These are phyloP conservation scores for Neofelis nebulosa DNA, from an alignment of 2,113 vertebrate genomes.

Conservation along the genomic window DNA sequence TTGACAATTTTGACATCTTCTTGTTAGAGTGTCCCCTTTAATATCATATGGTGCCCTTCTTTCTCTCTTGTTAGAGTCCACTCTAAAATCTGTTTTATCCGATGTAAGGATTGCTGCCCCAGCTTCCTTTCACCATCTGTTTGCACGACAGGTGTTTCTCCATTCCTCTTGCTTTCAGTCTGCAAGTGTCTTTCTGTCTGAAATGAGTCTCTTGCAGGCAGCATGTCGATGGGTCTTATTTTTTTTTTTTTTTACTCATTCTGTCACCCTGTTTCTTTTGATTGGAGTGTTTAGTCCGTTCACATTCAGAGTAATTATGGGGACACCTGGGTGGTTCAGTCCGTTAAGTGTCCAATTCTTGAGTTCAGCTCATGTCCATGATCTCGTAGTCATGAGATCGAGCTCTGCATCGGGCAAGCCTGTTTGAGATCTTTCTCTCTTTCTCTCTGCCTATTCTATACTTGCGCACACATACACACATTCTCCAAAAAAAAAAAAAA, in stretches of 20 bases:
- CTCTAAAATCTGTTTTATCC: background rate
- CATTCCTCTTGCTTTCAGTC: background rate
- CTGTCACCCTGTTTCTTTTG: background rate
- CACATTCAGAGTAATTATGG: background rate
- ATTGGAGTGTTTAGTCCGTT: background rate
- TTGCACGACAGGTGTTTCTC: background rate
- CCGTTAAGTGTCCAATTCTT: too few species aligned
- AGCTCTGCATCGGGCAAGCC: too few species aligned
- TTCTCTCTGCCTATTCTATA: too few species aligned
- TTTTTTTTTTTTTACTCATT: background rate
- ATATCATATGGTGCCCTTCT: background rate
- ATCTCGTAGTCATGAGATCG: too few species aligned
- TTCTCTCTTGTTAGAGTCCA: background rate
- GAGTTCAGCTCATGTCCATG: too few species aligned
- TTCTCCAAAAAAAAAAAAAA: too few species aligned
- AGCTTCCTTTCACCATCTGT: background rate
- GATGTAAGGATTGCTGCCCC: background rate
- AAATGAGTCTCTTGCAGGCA: background rate
- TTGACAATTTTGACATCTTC: background rate
- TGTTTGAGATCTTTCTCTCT: too few species aligned
- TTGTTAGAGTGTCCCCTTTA: background rate
- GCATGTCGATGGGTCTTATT: background rate
- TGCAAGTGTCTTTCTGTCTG: background rate
- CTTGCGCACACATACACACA: too few species aligned
- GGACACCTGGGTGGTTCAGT: too few species aligned